These are phyloP conservation scores for Drosophila histrio DNA, from an alignment of 2,888 invertebrate genomes.

Conservation along the genomic window DNA sequence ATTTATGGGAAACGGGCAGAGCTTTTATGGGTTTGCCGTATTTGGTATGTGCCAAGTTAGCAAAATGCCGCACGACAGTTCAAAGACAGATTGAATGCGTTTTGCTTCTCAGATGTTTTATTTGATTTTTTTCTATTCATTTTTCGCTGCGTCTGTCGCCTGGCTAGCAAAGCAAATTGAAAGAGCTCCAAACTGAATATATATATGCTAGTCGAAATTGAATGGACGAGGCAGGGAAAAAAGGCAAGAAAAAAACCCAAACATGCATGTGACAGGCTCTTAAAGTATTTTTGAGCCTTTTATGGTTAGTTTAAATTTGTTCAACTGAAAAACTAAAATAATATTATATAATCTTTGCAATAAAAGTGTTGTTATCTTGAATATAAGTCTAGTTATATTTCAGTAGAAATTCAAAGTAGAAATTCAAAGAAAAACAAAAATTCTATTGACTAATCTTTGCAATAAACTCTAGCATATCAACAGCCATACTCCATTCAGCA, in stretches of 20 bases:
- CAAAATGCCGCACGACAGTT: constrained; percentile 27
- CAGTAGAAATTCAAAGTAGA: neutral
- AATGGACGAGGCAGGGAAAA: constrained; percentile 13
- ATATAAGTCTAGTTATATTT: neutral
- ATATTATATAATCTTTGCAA: neutral
- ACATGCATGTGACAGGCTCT: constrained; percentile 21
- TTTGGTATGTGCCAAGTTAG: constrained; percentile 17
- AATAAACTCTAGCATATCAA: neutral
- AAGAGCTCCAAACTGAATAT: constrained; percentile 38
- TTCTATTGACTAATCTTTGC: neutral
- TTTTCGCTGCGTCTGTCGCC: neutral
- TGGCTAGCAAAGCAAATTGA: constrained; percentile 43
- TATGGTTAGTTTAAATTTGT: neutral
- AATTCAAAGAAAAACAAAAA: neutral
- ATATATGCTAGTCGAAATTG: constrained; percentile 43
- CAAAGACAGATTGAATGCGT: constrained; percentile 53
- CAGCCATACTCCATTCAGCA: neutral
- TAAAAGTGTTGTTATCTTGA: neutral
- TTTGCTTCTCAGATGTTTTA: constrained; percentile 13
- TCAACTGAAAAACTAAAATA: neutral
- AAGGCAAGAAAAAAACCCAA: constrained; percentile 16
- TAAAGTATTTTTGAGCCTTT: neutral
- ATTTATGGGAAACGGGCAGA: constrained; percentile 36
- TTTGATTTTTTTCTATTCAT: neutral
- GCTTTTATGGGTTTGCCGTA: constrained; percentile 14